Evolutionary conservation across 37 sponge, comb jelly and placozoan species (phyloP).

Genomic region (Spongilla lacustris): DNA sequence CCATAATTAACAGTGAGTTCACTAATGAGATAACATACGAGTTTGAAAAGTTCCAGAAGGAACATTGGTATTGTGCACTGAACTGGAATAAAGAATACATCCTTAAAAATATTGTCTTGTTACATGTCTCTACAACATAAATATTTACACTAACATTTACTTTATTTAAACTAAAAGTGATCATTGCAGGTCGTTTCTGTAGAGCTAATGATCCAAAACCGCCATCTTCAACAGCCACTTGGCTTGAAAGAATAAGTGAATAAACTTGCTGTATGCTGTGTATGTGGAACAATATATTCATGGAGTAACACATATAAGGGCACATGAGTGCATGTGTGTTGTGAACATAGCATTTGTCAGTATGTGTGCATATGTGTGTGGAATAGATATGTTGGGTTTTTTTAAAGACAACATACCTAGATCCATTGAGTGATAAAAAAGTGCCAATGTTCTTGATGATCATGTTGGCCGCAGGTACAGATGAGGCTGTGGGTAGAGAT

Average conservation of each 20-base stretch:
- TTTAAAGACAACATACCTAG: neutral
- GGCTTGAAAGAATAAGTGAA: conserved; percentile 19
- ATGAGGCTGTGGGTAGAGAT: neutral
- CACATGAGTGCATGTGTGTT: too few species aligned
- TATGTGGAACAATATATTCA: neutral
- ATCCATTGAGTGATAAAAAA: neutral
- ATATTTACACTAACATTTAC: too few species aligned
- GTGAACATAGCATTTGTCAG: too few species aligned
- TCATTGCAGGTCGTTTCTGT: neutral
- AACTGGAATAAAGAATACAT: neutral
- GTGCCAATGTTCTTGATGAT: conserved; percentile 15
- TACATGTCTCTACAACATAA: neutral
- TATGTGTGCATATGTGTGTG: too few species aligned
- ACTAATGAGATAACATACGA: neutral
- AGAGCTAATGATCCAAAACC: neutral
- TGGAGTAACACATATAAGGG: too few species aligned
- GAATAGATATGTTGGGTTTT: too few species aligned
- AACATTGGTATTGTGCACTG: neutral
- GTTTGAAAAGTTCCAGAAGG: conserved; percentile 26
- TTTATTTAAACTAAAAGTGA: neutral
- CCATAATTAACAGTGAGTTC: neutral
- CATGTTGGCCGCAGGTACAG: conserved; percentile 16
- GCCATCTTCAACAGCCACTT: conserved; percentile 6
- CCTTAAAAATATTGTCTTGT: too few species aligned
- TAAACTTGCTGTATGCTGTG: neutral